phyloP scores from a whole-genome alignment of 2,797 vertebrate genomes.

The Poecilia gillii region DNA sequence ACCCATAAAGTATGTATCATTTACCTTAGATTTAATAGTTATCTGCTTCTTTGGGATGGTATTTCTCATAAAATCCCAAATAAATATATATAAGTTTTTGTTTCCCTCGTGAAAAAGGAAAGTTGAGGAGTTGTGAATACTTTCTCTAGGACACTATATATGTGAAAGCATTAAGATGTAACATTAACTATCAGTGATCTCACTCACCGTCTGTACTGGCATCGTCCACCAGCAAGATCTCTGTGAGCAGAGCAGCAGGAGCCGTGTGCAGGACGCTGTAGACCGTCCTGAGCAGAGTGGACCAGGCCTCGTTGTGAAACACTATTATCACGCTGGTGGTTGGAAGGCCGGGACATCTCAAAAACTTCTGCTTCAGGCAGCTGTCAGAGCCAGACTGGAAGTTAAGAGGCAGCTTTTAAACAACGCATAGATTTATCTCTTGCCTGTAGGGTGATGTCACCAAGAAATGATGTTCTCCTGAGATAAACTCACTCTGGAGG shows the following conservation, averaged over 20 bases:
- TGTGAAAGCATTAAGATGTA: not conserved
- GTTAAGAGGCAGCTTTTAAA: conserved; percentile 17
- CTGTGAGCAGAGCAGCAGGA: conserved; percentile 82
- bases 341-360: conserved; percentile 80
- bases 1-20: not conserved
- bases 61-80: not conserved
- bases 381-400: conserved; percentile 57
- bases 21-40: not conserved
- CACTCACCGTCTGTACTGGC: conserved; percentile 85
- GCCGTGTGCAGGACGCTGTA: conserved; percentile 85
- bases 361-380: conserved; percentile 84
- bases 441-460: not conserved
- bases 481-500: conserved; percentile 81
- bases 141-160: not conserved
- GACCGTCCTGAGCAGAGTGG: conserved; percentile 79
- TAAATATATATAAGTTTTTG: not conserved
- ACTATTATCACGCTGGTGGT: conserved; percentile 87
- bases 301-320: conserved; percentile 85
- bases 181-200: not conserved
- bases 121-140: not conserved
- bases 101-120: not conserved
- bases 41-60: not conserved
- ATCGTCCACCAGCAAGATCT: conserved; percentile 87
- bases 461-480: not conserved
- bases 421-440: not conserved